Evolutionary conservation across 1,140 invertebrate species (phyloP).

Genomic region (Drosophila repletoides): DNA sequence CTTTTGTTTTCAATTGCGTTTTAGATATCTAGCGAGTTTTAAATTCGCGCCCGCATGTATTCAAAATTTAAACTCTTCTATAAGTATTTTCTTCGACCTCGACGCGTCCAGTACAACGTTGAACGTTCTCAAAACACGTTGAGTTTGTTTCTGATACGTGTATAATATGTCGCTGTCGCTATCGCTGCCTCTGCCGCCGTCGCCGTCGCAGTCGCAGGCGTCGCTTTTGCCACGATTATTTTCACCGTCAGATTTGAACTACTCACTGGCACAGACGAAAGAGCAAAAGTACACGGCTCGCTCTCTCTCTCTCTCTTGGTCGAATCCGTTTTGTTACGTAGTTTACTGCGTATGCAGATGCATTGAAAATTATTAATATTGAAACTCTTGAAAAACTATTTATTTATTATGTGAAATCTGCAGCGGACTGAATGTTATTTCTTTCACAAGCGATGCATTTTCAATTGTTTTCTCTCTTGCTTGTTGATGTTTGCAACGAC

Average conservation of each 20-base stretch:
- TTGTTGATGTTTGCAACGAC: conserved; percentile 23
- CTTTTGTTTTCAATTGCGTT: conserved; percentile 49
- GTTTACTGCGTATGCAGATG: conserved; percentile 17
- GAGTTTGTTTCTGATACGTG: conserved; percentile 61
- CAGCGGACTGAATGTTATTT: conserved; percentile 1
- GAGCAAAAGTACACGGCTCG: not conserved
- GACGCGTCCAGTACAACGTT: conserved; percentile 14
- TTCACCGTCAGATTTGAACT: conserved; percentile 45
- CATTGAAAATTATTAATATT: not conserved
- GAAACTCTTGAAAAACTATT: not conserved
- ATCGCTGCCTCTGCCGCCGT: no score
- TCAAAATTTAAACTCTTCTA: conserved; percentile 4
- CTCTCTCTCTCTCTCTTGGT: conserved; percentile 30
- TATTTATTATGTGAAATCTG: not conserved
- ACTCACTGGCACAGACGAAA: conserved; percentile 7
- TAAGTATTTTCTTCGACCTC: conserved; percentile 1
- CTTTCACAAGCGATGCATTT: conserved; percentile 1
- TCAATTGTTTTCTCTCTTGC: conserved; percentile 13
- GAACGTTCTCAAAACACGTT: conserved; percentile 63
- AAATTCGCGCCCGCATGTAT: conserved; percentile 58
- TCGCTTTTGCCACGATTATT: conserved; percentile 66
- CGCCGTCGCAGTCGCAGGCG: no score
- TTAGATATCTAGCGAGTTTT: conserved; percentile 34
- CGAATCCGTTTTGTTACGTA: conserved; percentile 23
- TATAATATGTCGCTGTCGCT: conserved; percentile 49